Evolutionary conservation across 2,113 vertebrate genomes (phyloP).

Genomic region (Dipodomys ordii): DNA sequence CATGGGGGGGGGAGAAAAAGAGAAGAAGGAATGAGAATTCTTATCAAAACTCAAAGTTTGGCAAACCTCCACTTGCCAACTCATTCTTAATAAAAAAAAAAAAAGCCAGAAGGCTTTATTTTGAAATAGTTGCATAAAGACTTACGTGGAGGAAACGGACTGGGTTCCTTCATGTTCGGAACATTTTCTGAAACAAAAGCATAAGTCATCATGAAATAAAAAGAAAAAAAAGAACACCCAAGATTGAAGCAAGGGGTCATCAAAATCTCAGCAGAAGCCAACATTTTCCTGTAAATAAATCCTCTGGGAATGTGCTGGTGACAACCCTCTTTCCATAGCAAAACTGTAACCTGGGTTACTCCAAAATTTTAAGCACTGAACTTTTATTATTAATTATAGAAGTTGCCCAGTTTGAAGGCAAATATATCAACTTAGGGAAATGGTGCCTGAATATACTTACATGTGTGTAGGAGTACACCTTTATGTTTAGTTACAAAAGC

Average conservation of each 20-base stretch:
- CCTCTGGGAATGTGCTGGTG: not conserved
- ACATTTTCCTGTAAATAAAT: not conserved
- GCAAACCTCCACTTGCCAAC: constrained; percentile 22
- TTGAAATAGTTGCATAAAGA: constrained; percentile 77
- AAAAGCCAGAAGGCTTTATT: constrained; percentile 65
- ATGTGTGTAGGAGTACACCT: not conserved
- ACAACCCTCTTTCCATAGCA: not conserved
- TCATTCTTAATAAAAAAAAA: constrained; percentile 58
- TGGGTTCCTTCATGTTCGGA: constrained; percentile 78
- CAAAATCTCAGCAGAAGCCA: constrained; percentile 27
- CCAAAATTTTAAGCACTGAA: not conserved
- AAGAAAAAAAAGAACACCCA: constrained; percentile 23
- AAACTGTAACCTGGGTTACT: not conserved
- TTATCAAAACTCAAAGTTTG: constrained; percentile 74
- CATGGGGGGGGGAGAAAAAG: not conserved
- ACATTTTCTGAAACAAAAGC: constrained; percentile 79
- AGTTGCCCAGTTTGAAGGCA: not conserved
- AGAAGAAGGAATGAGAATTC: constrained; percentile 19
- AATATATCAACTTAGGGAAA: not conserved
- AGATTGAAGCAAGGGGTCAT: constrained; percentile 55
- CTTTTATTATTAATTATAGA: not conserved
- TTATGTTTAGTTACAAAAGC: not conserved
- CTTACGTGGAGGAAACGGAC: constrained; percentile 85
- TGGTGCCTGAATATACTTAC: not conserved
- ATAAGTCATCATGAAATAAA: constrained; percentile 67